Conservation (phyloP, 53 echinoderm and acorn worm genomes). For the Echinarachnius parma region DNA sequence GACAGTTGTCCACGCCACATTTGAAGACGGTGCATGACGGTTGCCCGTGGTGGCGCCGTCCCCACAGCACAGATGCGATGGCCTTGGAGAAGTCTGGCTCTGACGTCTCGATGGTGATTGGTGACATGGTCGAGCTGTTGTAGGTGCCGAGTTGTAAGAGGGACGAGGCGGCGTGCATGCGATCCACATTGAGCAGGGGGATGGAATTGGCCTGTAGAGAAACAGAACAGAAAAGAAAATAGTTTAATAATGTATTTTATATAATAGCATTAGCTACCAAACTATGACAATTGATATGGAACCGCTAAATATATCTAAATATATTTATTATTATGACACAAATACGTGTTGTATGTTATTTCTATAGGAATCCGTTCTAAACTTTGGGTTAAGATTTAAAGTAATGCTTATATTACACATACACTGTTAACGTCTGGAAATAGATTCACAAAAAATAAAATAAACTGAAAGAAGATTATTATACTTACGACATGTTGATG, state of each 20-base stretch:
- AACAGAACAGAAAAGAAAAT: background rate
- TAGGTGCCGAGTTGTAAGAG: background rate
- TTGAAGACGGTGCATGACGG: slow-evolving; percentile 1
- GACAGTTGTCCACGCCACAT: slow-evolving; percentile 18
- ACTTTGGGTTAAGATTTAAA: background rate
- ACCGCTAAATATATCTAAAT: too few species aligned
- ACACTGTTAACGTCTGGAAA: background rate
- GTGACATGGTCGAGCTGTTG: background rate
- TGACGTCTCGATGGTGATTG: slow-evolving; percentile 1
- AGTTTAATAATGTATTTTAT: background rate
- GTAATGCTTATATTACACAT: background rate
- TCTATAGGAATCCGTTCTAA: too few species aligned
- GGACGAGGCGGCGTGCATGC: background rate
- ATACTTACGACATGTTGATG: too few species aligned
- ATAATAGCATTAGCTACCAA: background rate
- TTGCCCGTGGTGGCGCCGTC: slow-evolving; percentile 9
- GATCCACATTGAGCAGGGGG: slow-evolving; percentile 1
- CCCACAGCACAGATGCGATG: slow-evolving; percentile 22
- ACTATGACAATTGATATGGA: background rate
- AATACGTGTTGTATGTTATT: too few species aligned
- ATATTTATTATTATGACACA: too few species aligned
- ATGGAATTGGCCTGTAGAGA: background rate
- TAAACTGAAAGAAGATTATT: too few species aligned
- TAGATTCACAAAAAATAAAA: too few species aligned
- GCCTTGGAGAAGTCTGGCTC: slow-evolving; percentile 30